Evolutionary conservation across 2,113 vertebrate genomes (phyloP).

Genomic region (Silurus glanis): DNA sequence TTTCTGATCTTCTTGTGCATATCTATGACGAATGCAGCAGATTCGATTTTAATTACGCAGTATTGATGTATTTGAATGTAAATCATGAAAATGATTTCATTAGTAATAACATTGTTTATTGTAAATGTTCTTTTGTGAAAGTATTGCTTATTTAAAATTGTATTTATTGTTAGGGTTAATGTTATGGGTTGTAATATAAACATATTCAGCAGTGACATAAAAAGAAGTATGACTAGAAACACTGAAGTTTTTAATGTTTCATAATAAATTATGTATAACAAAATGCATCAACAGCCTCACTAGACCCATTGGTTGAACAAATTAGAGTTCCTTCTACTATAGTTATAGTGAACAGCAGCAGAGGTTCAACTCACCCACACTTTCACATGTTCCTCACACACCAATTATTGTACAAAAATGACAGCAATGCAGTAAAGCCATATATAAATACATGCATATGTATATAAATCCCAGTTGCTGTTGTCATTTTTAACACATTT

Average conservation of each 20-base stretch:
- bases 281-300: background rate
- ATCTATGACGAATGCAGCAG: background rate
- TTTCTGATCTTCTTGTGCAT: background rate
- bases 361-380: background rate
- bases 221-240: background rate
- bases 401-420: background rate
- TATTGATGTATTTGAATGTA: background rate
- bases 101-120: background rate
- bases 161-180: background rate
- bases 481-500: too few relatives aligned
- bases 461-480: background rate
- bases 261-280: background rate
- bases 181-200: background rate
- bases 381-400: background rate
- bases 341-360: background rate
- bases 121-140: background rate
- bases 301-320: background rate
- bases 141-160: background rate
- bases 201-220: background rate
- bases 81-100: background rate
- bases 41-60: background rate
- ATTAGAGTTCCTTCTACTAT: background rate
- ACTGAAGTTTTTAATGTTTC: background rate
- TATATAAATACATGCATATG: background rate
- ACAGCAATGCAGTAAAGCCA: background rate